Percentiles rank a stretch among this genome's conserved stretches.
These are phyloP conservation scores for Acrocera orbiculus DNA, from an alignment of 2,888 invertebrate species.

Conservation along the genomic window DNA sequence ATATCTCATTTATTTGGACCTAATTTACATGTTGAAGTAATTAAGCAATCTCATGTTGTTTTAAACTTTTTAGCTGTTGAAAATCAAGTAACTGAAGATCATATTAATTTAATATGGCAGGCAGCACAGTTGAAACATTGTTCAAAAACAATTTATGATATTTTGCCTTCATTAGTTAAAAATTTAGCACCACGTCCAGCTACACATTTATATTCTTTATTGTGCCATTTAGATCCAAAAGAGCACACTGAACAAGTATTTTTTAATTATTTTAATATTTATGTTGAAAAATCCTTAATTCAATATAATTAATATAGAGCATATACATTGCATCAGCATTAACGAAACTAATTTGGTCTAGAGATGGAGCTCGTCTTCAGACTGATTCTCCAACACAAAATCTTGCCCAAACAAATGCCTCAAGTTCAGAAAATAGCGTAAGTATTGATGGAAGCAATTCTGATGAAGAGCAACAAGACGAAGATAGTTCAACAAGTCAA, in stretches of 20 bases:
- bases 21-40: constrained; percentile 86
- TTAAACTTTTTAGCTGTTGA: constrained; percentile 85
- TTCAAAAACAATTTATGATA: constrained; percentile 81
- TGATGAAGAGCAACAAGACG: constrained; percentile 46
- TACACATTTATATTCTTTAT: constrained; percentile 66
- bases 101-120: constrained; percentile 86
- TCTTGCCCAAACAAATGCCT: constrained; percentile 34
- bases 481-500: constrained; percentile 41
- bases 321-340: constrained; percentile 76
- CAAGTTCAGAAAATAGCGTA: constrained; percentile 62
- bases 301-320: constrained; percentile 31
- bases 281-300: not conserved
- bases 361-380: constrained; percentile 37
- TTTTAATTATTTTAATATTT: constrained; percentile 17
- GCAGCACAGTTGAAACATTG: constrained; percentile 91
- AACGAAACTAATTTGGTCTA: constrained; percentile 82
- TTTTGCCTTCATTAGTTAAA: constrained; percentile 76
- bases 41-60: constrained; percentile 88
- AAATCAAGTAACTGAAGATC: constrained; percentile 73
- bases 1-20: constrained; percentile 94
- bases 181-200: constrained; percentile 78
- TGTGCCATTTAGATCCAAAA: constrained; percentile 75
- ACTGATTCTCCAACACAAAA: constrained; percentile 26
- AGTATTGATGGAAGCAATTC: constrained; percentile 67
- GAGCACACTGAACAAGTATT: constrained; percentile 88